phyloP scores from a whole-genome alignment of 2,797 vertebrate genomes.

The Lepilemur ruficaudatus region DNA sequence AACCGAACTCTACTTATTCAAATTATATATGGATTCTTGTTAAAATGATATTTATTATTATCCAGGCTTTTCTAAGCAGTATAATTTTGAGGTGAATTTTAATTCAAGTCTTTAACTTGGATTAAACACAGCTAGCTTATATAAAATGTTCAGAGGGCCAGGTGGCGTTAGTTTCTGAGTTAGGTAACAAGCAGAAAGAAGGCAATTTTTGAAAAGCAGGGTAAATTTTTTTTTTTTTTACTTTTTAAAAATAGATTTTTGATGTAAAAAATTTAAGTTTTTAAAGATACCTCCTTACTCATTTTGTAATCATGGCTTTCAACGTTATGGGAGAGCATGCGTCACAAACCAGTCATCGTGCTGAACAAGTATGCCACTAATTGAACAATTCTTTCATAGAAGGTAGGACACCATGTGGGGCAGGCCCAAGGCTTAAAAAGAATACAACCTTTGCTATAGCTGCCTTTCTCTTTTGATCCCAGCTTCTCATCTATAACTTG shows the following conservation, averaged over 20 bases:
- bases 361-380: neutral
- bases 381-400: neutral
- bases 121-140: constrained; percentile 41
- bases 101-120: constrained; percentile 36
- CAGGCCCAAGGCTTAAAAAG: neutral
- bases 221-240: neutral
- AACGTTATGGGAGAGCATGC: neutral
- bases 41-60: constrained; percentile 28
- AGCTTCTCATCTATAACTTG: constrained; percentile 75
- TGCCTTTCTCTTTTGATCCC: constrained; percentile 72
- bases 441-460: constrained; percentile 36
- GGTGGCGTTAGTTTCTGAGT: constrained; percentile 29
- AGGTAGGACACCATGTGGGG: neutral
- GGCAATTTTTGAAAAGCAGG: neutral
- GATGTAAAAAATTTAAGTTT: neutral
- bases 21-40: neutral
- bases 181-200: constrained; percentile 37
- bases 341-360: constrained; percentile 10
- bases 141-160: constrained; percentile 27
- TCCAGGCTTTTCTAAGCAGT: neutral
- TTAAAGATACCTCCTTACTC: neutral
- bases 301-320: constrained; percentile 15
- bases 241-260: constrained; percentile 8
- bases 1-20: neutral
- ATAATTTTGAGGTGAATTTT: constrained; percentile 38